Percentiles rank a stretch among this genome's conserved stretches.
Conservation (phyloP, 1,140 invertebrate genomes). For the Nymphalis io region DNA sequence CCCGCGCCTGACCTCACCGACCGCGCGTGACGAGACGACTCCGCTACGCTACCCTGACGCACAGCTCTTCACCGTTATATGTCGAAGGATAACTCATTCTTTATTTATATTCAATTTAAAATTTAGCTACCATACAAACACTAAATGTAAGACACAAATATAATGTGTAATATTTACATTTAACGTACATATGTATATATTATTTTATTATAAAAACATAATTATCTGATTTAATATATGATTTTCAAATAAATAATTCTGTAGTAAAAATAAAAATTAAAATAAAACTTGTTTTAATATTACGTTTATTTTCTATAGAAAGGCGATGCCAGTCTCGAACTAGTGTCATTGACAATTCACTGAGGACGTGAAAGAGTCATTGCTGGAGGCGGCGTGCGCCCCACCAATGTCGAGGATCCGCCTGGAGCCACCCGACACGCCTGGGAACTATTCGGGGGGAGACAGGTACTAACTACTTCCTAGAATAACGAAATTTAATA, state of each 20-base stretch:
- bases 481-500: too few relatives aligned
- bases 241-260: too few relatives aligned
- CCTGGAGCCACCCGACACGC: constrained; percentile 57
- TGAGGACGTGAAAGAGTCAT: constrained; percentile 57
- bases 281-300: too few relatives aligned
- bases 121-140: too few relatives aligned
- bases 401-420: constrained; percentile 54
- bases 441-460: constrained; percentile 56
- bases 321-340: constrained; percentile 57
- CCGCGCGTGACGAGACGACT: constrained; percentile 43
- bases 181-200: too few relatives aligned
- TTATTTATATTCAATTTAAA: neutral
- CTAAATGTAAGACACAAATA: too few relatives aligned
- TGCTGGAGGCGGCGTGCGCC: constrained; percentile 58
- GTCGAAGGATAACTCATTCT: constrained; percentile 54
- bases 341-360: constrained; percentile 51
- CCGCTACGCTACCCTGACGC: constrained; percentile 63
- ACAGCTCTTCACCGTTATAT: constrained; percentile 65
- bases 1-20: constrained; percentile 51
- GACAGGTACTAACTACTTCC: constrained; percentile 43
- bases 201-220: too few relatives aligned
- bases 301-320: constrained; percentile 45
- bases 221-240: too few relatives aligned
- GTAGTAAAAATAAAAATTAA: too few relatives aligned
- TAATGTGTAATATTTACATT: too few relatives aligned